These are phyloP conservation scores for Drosophila asahinai DNA, from an alignment of 1,140 invertebrate species.

Conservation along the genomic window DNA sequence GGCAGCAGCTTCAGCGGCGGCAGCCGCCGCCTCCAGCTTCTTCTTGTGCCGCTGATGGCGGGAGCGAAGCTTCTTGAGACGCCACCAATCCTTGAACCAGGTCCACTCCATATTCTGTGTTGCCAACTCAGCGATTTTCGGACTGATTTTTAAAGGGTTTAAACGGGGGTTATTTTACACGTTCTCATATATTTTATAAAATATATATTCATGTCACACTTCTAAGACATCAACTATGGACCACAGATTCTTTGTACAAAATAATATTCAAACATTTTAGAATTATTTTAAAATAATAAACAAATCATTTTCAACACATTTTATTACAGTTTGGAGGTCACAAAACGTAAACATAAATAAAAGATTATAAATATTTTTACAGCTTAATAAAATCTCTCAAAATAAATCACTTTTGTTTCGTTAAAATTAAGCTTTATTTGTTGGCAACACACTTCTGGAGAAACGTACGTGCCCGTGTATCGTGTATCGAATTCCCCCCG, in stretches of 20 bases:
- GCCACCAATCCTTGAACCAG: constrained; percentile 92
- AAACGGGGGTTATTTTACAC: too few relatives aligned
- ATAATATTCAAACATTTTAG: too few relatives aligned
- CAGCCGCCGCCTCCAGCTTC: constrained; percentile 85
- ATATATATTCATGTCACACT: neutral
- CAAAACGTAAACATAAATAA: neutral
- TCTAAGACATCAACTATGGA: too few relatives aligned
- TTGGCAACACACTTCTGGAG: neutral
- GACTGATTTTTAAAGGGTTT: neutral
- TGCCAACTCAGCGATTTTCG: neutral
- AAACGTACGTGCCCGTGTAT: constrained; percentile 8
- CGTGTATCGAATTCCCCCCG: constrained; percentile 3
- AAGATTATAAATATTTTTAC: neutral
- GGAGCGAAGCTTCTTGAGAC: constrained; percentile 88
- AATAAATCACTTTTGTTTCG: neutral
- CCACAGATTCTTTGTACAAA: too few relatives aligned
- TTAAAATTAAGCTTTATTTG: neutral
- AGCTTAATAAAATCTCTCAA: neutral
- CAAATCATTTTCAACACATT: neutral
- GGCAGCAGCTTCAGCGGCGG: constrained; percentile 32
- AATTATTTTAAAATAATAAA: neutral
- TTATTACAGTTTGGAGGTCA: neutral
- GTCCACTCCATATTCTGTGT: constrained; percentile 88
- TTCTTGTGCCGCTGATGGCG: constrained; percentile 85
- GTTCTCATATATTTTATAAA: neutral